These are phyloP conservation scores for Nephrotoma appendiculata DNA, from an alignment of 2,888 invertebrate species.

Conservation along the genomic window DNA sequence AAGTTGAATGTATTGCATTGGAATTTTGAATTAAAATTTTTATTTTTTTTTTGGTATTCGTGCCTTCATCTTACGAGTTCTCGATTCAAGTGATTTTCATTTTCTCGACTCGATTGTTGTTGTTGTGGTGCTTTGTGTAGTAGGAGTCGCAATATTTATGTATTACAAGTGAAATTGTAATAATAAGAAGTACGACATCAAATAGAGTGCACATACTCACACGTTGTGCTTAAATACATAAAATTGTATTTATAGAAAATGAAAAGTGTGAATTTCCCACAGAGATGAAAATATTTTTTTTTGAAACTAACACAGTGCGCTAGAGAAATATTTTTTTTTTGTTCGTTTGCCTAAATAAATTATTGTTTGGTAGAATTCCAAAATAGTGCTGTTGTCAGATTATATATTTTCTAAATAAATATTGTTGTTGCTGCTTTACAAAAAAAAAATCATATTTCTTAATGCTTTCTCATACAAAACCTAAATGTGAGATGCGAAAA, in stretches of 20 bases:
- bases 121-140: neutral
- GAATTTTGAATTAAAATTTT: neutral
- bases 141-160: neutral
- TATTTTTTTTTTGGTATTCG: neutral
- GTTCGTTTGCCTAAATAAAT: slow-evolving; percentile 1
- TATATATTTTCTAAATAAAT: neutral
- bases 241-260: neutral
- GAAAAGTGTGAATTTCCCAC: slow-evolving; percentile 4
- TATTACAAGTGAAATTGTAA: neutral
- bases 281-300: neutral
- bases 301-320: neutral
- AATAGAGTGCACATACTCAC: neutral
- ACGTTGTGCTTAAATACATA: neutral
- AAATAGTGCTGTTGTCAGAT: slow-evolving; percentile 1
- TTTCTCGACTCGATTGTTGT: neutral
- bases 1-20: neutral
- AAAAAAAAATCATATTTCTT: neutral
- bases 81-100: neutral
- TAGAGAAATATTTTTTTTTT: neutral
- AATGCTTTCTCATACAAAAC: neutral
- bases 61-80: neutral
- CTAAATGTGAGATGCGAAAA: neutral
- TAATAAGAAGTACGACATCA: neutral
- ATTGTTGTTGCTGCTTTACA: neutral
- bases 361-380: slow-evolving; percentile 4